Evolutionary conservation across 2,888 invertebrate species (phyloP), one percentile per base, ranked within the genome.

Genomic region (Glaucopsyche alexis): DNA sequence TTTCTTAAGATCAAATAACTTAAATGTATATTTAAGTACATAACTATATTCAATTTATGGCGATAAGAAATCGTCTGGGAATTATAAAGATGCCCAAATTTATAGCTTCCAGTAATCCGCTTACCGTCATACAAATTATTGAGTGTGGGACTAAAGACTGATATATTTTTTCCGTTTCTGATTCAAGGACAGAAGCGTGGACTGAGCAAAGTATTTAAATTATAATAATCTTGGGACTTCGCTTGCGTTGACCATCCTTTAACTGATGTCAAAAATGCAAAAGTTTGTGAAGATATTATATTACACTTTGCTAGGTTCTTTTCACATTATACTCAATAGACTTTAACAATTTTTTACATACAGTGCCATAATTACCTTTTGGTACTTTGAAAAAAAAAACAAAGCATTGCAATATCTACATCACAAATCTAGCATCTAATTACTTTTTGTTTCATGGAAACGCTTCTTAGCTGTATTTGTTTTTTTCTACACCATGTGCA

Each of bases 71-170:
- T 86, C 84, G 85, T 82, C 83, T 88, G 87, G 90, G 91, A 91
- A 91, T 90, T 91, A 88, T 91, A 92, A 92, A 92, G 91, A 92
- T 90, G 91, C 90, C 87, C 87, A 81, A 88, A 93, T 93, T 93
- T 92, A 93, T 91, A 83, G 84, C 65, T 50, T 38, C 72, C 72
- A 40, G 82, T 93, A 92, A 93, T 88, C 92, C 87, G 86, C 89
- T 93, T 93, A 92, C 78, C 83, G 87, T 87, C 89, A 81, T 83
- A 88, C 87, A 86, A 87, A 89, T 91, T 92, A 91, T 89, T 90
- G 90, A 90, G 86, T 88, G 89, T 87, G 87, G 87, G 88, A 84
- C 87, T 89, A 90, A 91, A 93, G 84, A 85, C 91, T 91, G 90
- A 91, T 91, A 91, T 85, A 85, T 91, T 88, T 88, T 86, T 86